Base-by-base conservation (phyloP, 2,888 invertebrate species). In the Urechis unicinctus region DNA sequence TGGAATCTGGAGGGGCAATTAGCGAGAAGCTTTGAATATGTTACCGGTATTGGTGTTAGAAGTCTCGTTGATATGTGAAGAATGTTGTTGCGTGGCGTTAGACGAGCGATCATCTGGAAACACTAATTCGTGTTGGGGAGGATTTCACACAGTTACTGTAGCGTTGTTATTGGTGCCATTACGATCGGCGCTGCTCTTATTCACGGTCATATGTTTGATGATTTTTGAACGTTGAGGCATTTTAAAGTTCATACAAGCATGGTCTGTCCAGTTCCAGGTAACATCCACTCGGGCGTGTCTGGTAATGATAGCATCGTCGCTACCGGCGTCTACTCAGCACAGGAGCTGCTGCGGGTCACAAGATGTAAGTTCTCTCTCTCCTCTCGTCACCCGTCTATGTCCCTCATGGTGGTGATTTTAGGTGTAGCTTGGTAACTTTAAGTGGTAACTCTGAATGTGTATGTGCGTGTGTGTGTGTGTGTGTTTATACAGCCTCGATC, bases 221-320 rank as follows among this genome's bases (percentile, higher is more conserved):
- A 36, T 17, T 13, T 36, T 17, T 9, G 9, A 36, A 36, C 36
- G 9, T 13, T 9, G 36, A 36, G 36, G 9, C 6, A 48, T 56
- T n/a, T n/a, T n/a, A n/a, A n/a, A n/a, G n/a, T n/a, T n/a, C n/a
- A n/a, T n/a, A n/a, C n/a, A n/a, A n/a, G n/a, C n/a, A n/a, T n/a
- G n/a, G n/a, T n/a, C 28, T 25, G 36, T 45, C 47, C 61, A 71
- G 71, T 75, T 64, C 70, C 74, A 52, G 73, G 73, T 85, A 94
- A 94, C 85, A 91, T 93, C 78, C 94, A 94, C 85, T 94, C 94
- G 83, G 93, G 93, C 80, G 93, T 95, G 80, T 89, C 94, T 82
- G 93, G 93, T 86, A 94, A 94, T 85, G 94, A 96, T 85, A 95
- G 95, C 81, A 96, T 97, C 83, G 87, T 94, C 86, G 96, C 97